Evolutionary conservation across 2,113 vertebrate genomes (phyloP).

Genomic region (Caranx ignobilis): DNA sequence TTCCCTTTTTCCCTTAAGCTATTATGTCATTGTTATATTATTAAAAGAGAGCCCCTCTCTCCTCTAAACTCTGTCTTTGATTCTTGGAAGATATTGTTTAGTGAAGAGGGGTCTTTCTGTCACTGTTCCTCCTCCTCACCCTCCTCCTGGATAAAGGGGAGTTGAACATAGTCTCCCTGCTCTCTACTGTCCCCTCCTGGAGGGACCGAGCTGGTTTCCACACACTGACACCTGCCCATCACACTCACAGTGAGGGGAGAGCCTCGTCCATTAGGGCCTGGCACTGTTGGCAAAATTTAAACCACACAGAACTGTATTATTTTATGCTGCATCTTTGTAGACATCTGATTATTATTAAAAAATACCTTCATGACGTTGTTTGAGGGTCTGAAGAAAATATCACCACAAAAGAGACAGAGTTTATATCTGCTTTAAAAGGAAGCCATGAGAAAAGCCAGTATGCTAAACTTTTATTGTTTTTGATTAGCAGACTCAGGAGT

Average conservation of each 20-base stretch:
- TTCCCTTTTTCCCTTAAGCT: neutral
- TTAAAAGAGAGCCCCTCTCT: neutral
- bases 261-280: slow-evolving; percentile 3
- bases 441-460: slow-evolving; percentile 35
- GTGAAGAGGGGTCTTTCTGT: slow-evolving; percentile 27
- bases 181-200: slow-evolving; percentile 83
- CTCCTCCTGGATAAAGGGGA: slow-evolving; percentile 20
- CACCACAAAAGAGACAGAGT: slow-evolving; percentile 9
- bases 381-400: slow-evolving; percentile 28
- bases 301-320: slow-evolving; percentile 4
- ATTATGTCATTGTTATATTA: neutral
- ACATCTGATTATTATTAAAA: slow-evolving; percentile 25
- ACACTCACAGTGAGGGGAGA: slow-evolving; percentile 17
- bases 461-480: slow-evolving; percentile 61
- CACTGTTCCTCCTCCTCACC: slow-evolving; percentile 15
- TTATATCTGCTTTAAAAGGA: slow-evolving; percentile 38
- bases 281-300: neutral
- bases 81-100: slow-evolving; percentile 21
- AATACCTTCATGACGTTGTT: slow-evolving; percentile 29
- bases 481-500: slow-evolving; percentile 47
- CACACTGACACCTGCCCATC: slow-evolving; percentile 73
- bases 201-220: slow-evolving; percentile 49
- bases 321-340: slow-evolving; percentile 10
- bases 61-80: neutral
- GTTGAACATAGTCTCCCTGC: slow-evolving; percentile 53